Conservation (phyloP, 2,888 invertebrate species). For the Drosophila flavopinicola region DNA sequence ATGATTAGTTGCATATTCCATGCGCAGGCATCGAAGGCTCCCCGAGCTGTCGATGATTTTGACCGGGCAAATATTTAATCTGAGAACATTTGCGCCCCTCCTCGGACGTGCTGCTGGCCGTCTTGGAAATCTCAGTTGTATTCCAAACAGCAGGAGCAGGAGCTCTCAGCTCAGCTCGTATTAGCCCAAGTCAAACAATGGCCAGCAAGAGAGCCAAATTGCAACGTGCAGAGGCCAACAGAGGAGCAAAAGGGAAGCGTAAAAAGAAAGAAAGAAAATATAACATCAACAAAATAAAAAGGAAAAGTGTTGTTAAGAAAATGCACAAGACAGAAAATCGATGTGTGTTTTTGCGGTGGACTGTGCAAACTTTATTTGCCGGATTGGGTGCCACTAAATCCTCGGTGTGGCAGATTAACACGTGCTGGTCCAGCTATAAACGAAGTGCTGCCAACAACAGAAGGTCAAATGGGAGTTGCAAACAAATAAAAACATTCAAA, state of each 20-base stretch:
- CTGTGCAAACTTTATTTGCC: slow-evolving; percentile 40
- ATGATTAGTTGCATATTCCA: slow-evolving; percentile 75
- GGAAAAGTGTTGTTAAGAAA: slow-evolving; percentile 71
- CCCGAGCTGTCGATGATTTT: slow-evolving; percentile 66
- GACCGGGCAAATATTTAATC: slow-evolving; percentile 75
- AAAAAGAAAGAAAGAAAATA: slow-evolving; percentile 4
- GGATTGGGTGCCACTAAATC: slow-evolving; percentile 59
- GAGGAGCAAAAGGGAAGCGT: not conserved
- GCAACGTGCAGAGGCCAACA: slow-evolving; percentile 55
- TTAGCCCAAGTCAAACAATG: slow-evolving; percentile 77
- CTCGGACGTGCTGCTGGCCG: slow-evolving; percentile 59
- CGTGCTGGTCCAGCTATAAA: slow-evolving; percentile 59
- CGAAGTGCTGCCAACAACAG: slow-evolving; percentile 34
- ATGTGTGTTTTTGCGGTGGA: slow-evolving; percentile 45
- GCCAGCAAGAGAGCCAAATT: slow-evolving; percentile 63
- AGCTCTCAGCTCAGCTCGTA: slow-evolving; percentile 53
- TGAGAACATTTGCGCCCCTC: slow-evolving; percentile 55
- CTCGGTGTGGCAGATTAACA: slow-evolving; percentile 73
- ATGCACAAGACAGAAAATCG: slow-evolving; percentile 76
- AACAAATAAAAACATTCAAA: slow-evolving; percentile 25
- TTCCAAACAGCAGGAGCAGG: slow-evolving; percentile 38
- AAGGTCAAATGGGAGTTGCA: slow-evolving; percentile 59
- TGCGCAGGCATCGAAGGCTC: slow-evolving; percentile 15
- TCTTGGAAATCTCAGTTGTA: slow-evolving; percentile 75
- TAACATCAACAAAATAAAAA: slow-evolving; percentile 23